Conservation (phyloP, 2,888 invertebrate species). For the Drosophila merina region DNA sequence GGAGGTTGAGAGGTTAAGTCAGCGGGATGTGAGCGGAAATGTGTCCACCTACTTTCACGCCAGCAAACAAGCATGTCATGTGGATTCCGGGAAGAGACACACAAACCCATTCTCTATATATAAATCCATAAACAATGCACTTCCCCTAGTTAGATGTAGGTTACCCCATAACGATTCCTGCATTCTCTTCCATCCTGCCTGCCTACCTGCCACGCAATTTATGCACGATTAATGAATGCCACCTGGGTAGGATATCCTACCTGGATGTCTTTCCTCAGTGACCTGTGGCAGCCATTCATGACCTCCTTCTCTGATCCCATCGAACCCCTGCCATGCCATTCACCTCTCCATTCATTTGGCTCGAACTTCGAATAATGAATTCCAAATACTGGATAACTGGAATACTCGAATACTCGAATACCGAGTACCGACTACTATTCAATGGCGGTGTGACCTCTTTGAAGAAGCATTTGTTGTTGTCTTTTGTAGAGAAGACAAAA, state of each 20-base stretch:
- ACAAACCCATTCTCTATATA: not conserved
- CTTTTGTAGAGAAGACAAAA: not conserved
- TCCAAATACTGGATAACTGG: not conserved
- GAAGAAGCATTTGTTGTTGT: conserved; percentile 32
- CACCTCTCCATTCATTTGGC: conserved; percentile 10
- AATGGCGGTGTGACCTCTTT: conserved; percentile 22
- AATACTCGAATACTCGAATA: not conserved
- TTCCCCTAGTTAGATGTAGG: conserved; percentile 25
- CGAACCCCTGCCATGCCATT: conserved; percentile 11
- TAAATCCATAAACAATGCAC: conserved; percentile 16
- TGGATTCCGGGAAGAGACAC: conserved; percentile 44
- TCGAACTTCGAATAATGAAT: conserved; percentile 2
- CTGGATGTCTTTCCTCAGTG: conserved; percentile 14
- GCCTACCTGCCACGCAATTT: conserved; percentile 60
- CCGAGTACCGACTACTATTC: not conserved
- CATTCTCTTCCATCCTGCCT: no score
- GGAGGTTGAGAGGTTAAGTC: conserved; percentile 27
- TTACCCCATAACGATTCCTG: conserved; percentile 1
- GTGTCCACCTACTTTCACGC: conserved; percentile 78
- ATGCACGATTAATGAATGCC: conserved; percentile 79
- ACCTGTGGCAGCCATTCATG: conserved; percentile 49
- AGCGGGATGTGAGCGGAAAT: conserved; percentile 63
- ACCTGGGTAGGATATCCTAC: conserved; percentile 54
- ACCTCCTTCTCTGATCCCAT: conserved; percentile 23
- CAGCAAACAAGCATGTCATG: conserved; percentile 47